These are phyloP conservation scores for Desmodus rotundus DNA, from an alignment of 2,113 vertebrate species.

Conservation along the genomic window DNA sequence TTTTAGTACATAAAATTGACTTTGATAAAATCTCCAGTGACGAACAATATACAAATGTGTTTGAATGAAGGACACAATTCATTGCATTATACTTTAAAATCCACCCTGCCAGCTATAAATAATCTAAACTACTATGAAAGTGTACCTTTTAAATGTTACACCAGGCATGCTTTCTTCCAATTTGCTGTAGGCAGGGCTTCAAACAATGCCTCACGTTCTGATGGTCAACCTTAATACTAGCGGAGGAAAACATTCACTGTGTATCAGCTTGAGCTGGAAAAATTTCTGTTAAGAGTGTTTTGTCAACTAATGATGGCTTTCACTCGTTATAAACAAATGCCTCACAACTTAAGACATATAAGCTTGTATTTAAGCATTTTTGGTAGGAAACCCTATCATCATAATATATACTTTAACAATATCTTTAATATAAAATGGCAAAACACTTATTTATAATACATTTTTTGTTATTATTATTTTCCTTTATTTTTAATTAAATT, in stretches of 20 bases:
- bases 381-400: conserved; percentile 38
- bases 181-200: neutral
- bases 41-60: neutral
- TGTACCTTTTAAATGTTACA: neutral
- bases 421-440: conserved; percentile 55
- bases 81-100: neutral
- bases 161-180: neutral
- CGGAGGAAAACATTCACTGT: conserved; percentile 4
- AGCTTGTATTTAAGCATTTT: conserved; percentile 66
- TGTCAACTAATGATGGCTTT: conserved; percentile 62
- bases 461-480: neutral
- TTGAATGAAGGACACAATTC: neutral
- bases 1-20: neutral
- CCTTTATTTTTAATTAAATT: neutral
- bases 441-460: neutral
- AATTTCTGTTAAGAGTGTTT: conserved; percentile 57
- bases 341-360: conserved; percentile 35
- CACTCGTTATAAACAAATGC: conserved; percentile 44
- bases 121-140: neutral
- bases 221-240: conserved; percentile 18
- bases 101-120: neutral
- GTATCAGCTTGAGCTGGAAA: conserved; percentile 22
- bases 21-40: neutral
- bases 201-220: conserved; percentile 3
- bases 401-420: neutral